phyloP scores from a whole-genome alignment of 2,797 vertebrate genomes.

The Benthosema pterotum region DNA sequence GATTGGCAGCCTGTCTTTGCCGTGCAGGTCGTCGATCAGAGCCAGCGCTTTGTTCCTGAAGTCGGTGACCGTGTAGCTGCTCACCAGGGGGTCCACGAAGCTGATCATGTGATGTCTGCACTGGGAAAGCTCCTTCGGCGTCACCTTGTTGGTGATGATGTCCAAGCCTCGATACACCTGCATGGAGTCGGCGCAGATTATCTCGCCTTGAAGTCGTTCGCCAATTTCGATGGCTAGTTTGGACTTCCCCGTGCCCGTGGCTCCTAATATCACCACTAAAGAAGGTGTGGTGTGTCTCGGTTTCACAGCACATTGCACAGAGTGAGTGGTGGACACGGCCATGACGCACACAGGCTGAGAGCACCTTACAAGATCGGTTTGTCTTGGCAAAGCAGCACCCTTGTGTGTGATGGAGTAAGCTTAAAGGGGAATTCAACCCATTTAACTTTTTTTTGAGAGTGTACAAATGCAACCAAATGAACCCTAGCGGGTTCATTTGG shows the following conservation, averaged over 20 bases:
- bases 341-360: too few relatives aligned
- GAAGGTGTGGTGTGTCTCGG: slow-evolving; percentile 67
- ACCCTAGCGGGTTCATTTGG: too few relatives aligned
- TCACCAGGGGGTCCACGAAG: slow-evolving; percentile 92
- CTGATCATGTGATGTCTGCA: slow-evolving; percentile 97
- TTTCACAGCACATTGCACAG: slow-evolving; percentile 58
- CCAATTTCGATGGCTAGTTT: slow-evolving; percentile 90
- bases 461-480: too few relatives aligned
- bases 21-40: slow-evolving; percentile 92
- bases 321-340: slow-evolving; percentile 76
- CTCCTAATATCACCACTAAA: slow-evolving; percentile 92
- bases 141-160: slow-evolving; percentile 97
- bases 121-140: slow-evolving; percentile 81
- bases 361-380: too few relatives aligned
- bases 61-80: slow-evolving; percentile 92
- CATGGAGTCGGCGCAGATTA: slow-evolving; percentile 96
- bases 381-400: too few relatives aligned
- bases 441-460: too few relatives aligned
- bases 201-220: slow-evolving; percentile 86
- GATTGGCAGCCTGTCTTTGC: slow-evolving; percentile 87
- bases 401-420: too few relatives aligned
- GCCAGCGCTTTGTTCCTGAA: slow-evolving; percentile 91
- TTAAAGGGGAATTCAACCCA: too few relatives aligned
- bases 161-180: slow-evolving; percentile 95
- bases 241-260: slow-evolving; percentile 93